A percentile compares a stretch with the other conserved stretches of the same genome.
These are phyloP conservation scores for Ennomos erosarius DNA, from an alignment of 2,888 invertebrate genomes.

Conservation along the genomic window DNA sequence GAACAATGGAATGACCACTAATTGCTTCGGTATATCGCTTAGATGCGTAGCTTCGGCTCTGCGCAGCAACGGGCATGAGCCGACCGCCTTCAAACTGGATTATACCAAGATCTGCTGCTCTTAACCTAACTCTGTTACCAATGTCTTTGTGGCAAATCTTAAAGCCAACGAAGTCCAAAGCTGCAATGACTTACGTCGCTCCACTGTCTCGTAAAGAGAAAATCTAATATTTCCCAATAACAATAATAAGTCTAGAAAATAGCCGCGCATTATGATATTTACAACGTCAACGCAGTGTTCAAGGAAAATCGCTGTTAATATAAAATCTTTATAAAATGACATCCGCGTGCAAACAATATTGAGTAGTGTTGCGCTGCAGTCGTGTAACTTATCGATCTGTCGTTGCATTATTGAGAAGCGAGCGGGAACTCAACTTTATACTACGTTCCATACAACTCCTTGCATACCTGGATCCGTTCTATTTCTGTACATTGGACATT, in stretches of 20 bases:
- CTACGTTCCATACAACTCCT: slow-evolving; percentile 52
- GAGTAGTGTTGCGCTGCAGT: slow-evolving; percentile 60
- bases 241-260: slow-evolving; percentile 15
- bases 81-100: slow-evolving; percentile 32
- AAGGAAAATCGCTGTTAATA: slow-evolving; percentile 16
- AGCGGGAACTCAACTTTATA: slow-evolving; percentile 55
- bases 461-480: slow-evolving; percentile 64
- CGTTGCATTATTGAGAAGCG: slow-evolving; percentile 77
- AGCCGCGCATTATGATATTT: background rate
- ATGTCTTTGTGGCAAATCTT: slow-evolving; percentile 4
- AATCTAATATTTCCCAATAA: slow-evolving; percentile 13
- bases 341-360: slow-evolving; percentile 50
- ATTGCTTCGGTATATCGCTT: slow-evolving; percentile 59
- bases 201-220: slow-evolving; percentile 10
- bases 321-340: slow-evolving; percentile 33
- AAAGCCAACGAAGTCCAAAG: background rate
- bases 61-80: slow-evolving; percentile 4
- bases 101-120: slow-evolving; percentile 28
- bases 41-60: slow-evolving; percentile 11
- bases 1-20: slow-evolving; percentile 71
- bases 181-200: slow-evolving; percentile 9
- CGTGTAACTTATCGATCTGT: slow-evolving; percentile 69
- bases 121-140: slow-evolving; percentile 16
- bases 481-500: slow-evolving; percentile 71
- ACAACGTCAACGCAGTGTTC: slow-evolving; percentile 21